phyloP scores from a whole-genome alignment of 2,113 vertebrate genomes.

The Grantiella picta region DNA sequence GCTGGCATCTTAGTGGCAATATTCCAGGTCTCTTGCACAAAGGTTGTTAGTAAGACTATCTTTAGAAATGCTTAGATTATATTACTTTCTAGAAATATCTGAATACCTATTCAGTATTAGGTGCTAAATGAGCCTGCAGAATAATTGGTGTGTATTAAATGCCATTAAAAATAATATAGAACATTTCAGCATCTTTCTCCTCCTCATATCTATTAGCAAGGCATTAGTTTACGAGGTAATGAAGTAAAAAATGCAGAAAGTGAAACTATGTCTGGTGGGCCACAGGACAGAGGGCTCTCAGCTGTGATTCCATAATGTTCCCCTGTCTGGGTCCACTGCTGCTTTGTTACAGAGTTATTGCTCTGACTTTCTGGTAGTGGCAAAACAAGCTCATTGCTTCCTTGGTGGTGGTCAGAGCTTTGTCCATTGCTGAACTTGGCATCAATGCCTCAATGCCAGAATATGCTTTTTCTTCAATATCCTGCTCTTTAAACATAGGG shows the following conservation, averaged over 20 bases:
- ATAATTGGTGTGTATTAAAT: not conserved
- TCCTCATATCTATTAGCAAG: not conserved
- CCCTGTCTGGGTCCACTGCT: not conserved
- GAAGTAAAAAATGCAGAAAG: not conserved
- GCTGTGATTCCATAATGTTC: not conserved
- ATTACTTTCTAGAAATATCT: not conserved
- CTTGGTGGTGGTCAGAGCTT: not conserved
- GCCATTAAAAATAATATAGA: constrained; percentile 12
- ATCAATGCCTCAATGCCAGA: not conserved
- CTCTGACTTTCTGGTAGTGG: not conserved
- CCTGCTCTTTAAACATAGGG: not conserved
- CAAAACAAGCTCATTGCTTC: not conserved
- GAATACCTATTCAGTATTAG: not conserved
- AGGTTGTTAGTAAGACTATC: not conserved
- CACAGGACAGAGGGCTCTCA: not conserved
- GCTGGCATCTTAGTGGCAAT: not conserved
- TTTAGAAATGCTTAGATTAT: not conserved
- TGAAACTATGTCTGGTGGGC: not conserved
- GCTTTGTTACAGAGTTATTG: not conserved
- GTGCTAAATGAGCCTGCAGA: constrained; percentile 30
- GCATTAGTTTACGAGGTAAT: not conserved
- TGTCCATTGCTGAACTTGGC: not conserved
- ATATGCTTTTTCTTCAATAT: not conserved
- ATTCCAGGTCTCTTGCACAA: not conserved
- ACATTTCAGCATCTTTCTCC: not conserved